Conservation (phyloP, 2,113 vertebrate species). For the Sander lucioperca region DNA sequence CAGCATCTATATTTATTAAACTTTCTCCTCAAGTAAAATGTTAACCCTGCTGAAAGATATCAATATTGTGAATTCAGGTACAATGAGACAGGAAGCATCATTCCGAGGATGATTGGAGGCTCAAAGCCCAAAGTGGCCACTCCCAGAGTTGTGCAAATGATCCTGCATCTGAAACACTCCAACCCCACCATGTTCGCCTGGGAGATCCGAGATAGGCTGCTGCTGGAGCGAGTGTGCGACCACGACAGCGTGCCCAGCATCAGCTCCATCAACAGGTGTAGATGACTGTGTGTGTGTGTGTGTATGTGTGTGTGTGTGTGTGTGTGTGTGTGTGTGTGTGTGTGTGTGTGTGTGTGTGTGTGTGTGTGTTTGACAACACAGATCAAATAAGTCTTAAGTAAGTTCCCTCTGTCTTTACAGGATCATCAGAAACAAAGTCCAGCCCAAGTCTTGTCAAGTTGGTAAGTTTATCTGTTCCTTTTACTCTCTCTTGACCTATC, state of each 20-base stretch:
- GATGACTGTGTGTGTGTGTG: conserved; percentile 49
- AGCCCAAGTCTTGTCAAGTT: conserved; percentile 77
- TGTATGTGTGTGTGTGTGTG: no score
- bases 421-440: conserved; percentile 87
- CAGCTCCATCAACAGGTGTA: conserved; percentile 87
- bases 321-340: neutral
- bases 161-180: conserved; percentile 85
- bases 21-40: neutral
- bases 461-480: conserved; percentile 34
- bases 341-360: conserved; percentile 50
- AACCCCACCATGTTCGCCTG: conserved; percentile 88
- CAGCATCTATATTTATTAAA: neutral
- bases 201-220: conserved; percentile 87
- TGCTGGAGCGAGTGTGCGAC: conserved; percentile 86
- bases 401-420: conserved; percentile 62
- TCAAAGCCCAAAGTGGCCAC: conserved; percentile 90
- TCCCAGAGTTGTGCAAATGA: conserved; percentile 86
- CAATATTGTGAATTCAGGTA: conserved; percentile 73
- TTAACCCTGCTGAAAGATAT: neutral
- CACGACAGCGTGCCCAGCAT: conserved; percentile 86
- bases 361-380: neutral
- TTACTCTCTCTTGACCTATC: neutral
- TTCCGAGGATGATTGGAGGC: conserved; percentile 86
- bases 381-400: neutral
- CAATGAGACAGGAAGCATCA: conserved; percentile 88